phyloP scores from a whole-genome alignment of 1,140 invertebrate genomes.

The Pissodes strobi region DNA sequence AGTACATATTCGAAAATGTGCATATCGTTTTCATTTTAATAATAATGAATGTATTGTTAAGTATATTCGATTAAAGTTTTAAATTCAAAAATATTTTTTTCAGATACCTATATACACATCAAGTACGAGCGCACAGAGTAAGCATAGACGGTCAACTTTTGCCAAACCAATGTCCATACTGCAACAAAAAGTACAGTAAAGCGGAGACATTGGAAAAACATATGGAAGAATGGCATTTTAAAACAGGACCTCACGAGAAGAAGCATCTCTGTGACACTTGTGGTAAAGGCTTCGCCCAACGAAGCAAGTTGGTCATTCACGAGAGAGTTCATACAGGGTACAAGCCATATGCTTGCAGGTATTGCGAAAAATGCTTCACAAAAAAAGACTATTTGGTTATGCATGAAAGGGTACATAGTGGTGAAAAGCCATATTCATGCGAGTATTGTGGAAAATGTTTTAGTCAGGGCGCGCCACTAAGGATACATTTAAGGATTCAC shows the following conservation, averaged over 20 bases:
- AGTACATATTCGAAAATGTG: no score
- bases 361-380: conserved; percentile 61
- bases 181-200: conserved; percentile 56
- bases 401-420: conserved; percentile 63
- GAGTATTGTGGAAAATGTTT: conserved; percentile 60
- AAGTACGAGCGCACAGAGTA: conserved; percentile 56
- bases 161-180: conserved; percentile 47
- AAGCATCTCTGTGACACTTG: conserved; percentile 54
- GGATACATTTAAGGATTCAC: conserved; percentile 59
- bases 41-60: no score
- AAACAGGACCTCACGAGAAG: conserved; percentile 44
- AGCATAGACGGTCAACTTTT: conserved; percentile 39
- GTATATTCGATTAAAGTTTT: no score
- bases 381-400: conserved; percentile 62
- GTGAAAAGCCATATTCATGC: conserved; percentile 61
- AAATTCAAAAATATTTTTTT: conserved; percentile 47
- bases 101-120: conserved; percentile 55
- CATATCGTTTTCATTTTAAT: no score
- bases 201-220: conserved; percentile 58
- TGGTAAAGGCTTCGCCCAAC: conserved; percentile 61
- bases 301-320: conserved; percentile 64
- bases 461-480: conserved; percentile 52
- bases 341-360: conserved; percentile 58
- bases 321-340: conserved; percentile 63
- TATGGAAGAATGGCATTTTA: conserved; percentile 58